Base-by-base conservation (phyloP, 2,888 invertebrate species). In the Chloroclysta siterata region DNA sequence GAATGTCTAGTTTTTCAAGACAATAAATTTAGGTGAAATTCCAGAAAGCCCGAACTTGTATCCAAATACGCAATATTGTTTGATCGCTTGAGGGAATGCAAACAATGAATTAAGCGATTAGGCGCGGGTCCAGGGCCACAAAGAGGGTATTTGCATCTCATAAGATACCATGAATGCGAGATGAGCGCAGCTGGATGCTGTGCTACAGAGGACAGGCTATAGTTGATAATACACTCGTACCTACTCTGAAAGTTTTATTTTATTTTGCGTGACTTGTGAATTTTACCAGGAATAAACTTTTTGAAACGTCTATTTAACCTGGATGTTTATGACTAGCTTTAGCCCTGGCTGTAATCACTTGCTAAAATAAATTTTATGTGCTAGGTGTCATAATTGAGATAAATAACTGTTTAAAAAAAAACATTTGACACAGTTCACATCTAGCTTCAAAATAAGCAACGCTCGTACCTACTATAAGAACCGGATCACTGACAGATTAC, bases 81-180 rank as follows among this genome's bases (percentile, higher is more conserved):
- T 51, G 33, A 15, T 58, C 29, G 5, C 8, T 3, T 17, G 15
- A 7, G 46, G 41, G n/a, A 54, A 67, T 59, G 60, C 33, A 60
- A 53, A 70, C 70, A 70, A 68, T 70, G 75, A 76, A 74, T 77
- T 76, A 73, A 71, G 71, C 74, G 77, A 75, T 78, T 78, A 78
- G 68, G 62, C 66, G 47, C 61, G 66, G 63, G 48, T 46, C 15
- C 66, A 71, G 68, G 70, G 66, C 69, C 66, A 59, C 58, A 54
- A 58, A 62, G 60, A 65, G 51, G 65, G 70, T 73, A 76, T 79
- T 80, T 76, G 76, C 79, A 76, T 80, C 76, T 73, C 75, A 72
- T 77, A 77, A 75, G 76, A 69, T 58, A 68, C 69, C 68, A 71
- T 78, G 76, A 77, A 78, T 77, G 72, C 65, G 65, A 63, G 72